A percentile compares a stretch with the other conserved stretches of the same genome.
Evolutionary conservation across 1,140 invertebrate species (phyloP).

Genomic region (Kradibia gibbosae): DNA sequence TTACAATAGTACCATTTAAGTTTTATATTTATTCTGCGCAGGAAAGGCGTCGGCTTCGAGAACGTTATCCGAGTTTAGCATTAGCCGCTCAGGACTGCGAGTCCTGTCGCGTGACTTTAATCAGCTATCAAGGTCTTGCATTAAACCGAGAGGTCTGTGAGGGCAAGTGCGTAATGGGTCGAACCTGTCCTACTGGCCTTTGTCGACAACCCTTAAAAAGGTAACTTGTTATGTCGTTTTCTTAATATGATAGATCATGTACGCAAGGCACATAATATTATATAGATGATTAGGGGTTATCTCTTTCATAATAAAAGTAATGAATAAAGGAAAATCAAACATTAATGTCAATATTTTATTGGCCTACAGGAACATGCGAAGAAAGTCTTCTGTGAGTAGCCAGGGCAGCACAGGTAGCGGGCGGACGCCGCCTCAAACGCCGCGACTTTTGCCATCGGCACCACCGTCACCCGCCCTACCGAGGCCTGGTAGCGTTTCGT

Average conservation of each 20-base stretch:
- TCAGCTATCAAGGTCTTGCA: conserved; percentile 86
- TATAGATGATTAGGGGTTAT: no score
- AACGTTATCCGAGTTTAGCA: conserved; percentile 86
- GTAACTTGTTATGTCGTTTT: conserved; percentile 52
- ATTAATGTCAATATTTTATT: background rate
- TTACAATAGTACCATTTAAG: no score
- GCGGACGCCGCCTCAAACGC: conserved; percentile 75
- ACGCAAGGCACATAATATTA: no score
- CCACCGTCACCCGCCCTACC: conserved; percentile 69
- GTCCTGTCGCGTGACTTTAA: conserved; percentile 82
- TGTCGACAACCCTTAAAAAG: conserved; percentile 75
- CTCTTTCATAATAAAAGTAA: background rate
- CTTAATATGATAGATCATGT: background rate
- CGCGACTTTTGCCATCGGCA: conserved; percentile 68
- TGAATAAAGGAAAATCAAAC: no score
- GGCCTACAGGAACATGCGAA: conserved; percentile 68
- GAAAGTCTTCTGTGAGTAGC: conserved; percentile 72
- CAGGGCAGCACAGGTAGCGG: conserved; percentile 72
- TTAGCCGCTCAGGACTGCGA: conserved; percentile 82
- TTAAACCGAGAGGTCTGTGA: conserved; percentile 86
- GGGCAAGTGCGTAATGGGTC: conserved; percentile 87
- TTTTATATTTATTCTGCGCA: conserved; percentile 64
- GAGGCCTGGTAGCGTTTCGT: conserved; percentile 74
- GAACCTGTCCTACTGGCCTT: conserved; percentile 86
- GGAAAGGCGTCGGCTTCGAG: conserved; percentile 87